These are phyloP conservation scores for Sinocyclocheilus anshuiensis DNA, from an alignment of 2,113 vertebrate species.

Conservation along the genomic window DNA sequence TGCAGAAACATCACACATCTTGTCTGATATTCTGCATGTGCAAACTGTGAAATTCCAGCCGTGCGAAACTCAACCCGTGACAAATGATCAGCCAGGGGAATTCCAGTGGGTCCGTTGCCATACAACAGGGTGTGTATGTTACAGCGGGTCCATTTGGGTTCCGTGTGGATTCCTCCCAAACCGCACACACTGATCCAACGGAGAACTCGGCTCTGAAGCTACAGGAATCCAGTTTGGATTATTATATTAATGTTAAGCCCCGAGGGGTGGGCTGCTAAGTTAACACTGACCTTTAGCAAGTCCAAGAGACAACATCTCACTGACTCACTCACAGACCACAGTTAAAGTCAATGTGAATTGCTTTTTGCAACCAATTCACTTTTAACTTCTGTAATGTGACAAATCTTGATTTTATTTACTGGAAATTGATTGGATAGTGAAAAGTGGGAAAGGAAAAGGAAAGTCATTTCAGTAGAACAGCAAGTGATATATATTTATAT, in stretches of 20 bases:
- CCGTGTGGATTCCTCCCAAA: slow-evolving; percentile 46
- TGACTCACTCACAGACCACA: slow-evolving; percentile 43
- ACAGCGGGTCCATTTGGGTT: slow-evolving; percentile 40
- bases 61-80: slow-evolving; percentile 56
- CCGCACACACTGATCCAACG: slow-evolving; percentile 46
- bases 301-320: slow-evolving; percentile 31
- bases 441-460: neutral
- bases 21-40: slow-evolving; percentile 71
- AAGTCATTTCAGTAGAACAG: neutral
- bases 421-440: neutral
- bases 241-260: slow-evolving; percentile 60
- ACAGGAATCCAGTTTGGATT: slow-evolving; percentile 59
- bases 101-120: slow-evolving; percentile 32
- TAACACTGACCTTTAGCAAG: slow-evolving; percentile 64
- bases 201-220: slow-evolving; percentile 55
- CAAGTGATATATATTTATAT: neutral
- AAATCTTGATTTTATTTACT: neutral
- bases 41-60: slow-evolving; percentile 77
- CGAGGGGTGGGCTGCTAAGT: slow-evolving; percentile 58
- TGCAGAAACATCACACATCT: slow-evolving; percentile 67
- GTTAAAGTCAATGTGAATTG: slow-evolving; percentile 43
- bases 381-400: neutral
- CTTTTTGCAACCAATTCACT: neutral
- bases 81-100: slow-evolving; percentile 59
- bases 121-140: slow-evolving; percentile 50